A percentile compares a stretch with the other conserved stretches of the same genome.
phyloP scores from a whole-genome alignment of 2,888 invertebrate species.

The Caenorhabditis becei region DNA sequence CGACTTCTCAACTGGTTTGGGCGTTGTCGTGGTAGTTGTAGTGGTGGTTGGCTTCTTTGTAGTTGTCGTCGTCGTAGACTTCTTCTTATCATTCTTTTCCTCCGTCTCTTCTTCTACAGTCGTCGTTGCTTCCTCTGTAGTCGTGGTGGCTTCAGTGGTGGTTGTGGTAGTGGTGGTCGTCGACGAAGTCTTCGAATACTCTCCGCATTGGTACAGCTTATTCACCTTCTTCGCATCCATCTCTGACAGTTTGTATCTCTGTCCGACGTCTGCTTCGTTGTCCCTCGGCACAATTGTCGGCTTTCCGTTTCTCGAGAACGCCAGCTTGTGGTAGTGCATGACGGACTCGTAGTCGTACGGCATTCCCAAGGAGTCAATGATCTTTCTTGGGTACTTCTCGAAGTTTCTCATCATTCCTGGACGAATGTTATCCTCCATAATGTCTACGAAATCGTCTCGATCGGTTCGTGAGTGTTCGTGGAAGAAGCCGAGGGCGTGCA shows the following conservation, averaged over 20 bases:
- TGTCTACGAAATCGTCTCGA: slow-evolving; percentile 88
- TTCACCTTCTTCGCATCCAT: slow-evolving; percentile 79
- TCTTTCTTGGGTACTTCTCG: slow-evolving; percentile 83
- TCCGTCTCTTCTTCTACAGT: slow-evolving; percentile 30
- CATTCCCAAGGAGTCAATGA: slow-evolving; percentile 84
- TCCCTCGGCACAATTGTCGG: slow-evolving; percentile 83
- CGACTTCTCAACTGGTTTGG: slow-evolving; percentile 49
- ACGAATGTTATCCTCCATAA: slow-evolving; percentile 87
- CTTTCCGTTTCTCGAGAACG: slow-evolving; percentile 84
- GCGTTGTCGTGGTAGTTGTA: slow-evolving; percentile 51
- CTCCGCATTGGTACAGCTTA: slow-evolving; percentile 82
- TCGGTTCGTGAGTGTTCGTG: slow-evolving; percentile 90
- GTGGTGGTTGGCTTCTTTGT: slow-evolving; percentile 48
- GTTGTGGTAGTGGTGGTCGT: slow-evolving; percentile 59
- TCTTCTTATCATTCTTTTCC: slow-evolving; percentile 24
- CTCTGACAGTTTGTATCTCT: slow-evolving; percentile 78
- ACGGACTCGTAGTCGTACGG: slow-evolving; percentile 88
- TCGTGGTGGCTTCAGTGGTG: slow-evolving; percentile 29
- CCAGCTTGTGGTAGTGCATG: slow-evolving; percentile 87
- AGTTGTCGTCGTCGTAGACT: slow-evolving; percentile 52
- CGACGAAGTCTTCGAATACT: slow-evolving; percentile 64
- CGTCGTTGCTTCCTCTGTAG: slow-evolving; percentile 32
- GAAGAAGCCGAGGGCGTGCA: slow-evolving; percentile 88
- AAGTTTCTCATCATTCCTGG: slow-evolving; percentile 84
- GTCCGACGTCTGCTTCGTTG: slow-evolving; percentile 78